phyloP scores from a whole-genome alignment of 2,888 invertebrate genomes.

The Nomada hirtipes region DNA sequence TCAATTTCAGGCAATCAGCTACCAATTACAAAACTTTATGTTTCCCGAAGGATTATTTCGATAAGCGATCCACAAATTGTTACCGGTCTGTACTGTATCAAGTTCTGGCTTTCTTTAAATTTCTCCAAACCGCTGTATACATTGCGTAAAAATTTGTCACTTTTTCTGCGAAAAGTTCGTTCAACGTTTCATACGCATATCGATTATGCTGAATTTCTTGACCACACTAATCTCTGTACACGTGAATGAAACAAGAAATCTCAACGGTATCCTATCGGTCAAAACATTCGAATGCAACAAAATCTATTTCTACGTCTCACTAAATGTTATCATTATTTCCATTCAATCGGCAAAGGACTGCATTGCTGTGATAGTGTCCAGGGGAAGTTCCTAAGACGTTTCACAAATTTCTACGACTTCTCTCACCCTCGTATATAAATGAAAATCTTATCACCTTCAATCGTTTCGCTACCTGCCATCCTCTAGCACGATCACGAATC shows the following conservation, averaged over 20 bases:
- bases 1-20: background rate
- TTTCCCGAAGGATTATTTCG: background rate
- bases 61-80: no score
- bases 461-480: background rate
- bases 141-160: no score
- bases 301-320: background rate
- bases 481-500: conserved; percentile 16
- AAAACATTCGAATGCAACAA: no score
- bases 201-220: no score
- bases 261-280: background rate
- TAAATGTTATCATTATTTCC: background rate
- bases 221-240: no score
- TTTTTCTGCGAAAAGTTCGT: no score
- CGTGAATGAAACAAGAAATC: background rate
- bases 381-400: no score
- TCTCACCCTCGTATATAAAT: background rate
- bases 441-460: conserved; percentile 36
- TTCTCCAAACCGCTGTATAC: no score
- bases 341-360: background rate
- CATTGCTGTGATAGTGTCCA: no score
- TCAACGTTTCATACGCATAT: background rate
- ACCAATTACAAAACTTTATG: background rate
- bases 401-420: background rate
- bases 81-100: no score
- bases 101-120: background rate